Base-by-base conservation (phyloP, 2,113 vertebrate species). In the Polyodon spathula region DNA sequence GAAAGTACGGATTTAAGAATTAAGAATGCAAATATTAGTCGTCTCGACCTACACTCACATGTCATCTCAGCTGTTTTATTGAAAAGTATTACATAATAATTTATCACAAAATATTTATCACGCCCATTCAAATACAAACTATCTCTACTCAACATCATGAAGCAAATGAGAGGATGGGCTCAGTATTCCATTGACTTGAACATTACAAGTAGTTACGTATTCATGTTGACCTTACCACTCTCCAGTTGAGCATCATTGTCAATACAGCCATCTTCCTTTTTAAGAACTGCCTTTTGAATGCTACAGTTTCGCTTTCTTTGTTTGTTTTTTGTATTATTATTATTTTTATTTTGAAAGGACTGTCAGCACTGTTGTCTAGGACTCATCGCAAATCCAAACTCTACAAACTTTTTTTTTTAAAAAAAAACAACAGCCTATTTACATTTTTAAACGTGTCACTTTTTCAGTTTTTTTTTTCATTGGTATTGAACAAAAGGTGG, bases 301-400 rank as follows among this genome's bases (percentile, higher is more conserved):
- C 55, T 66, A 42, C 56, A 48, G 56, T 56, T 41, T 37, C 52
- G 5, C 41, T 39, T 15, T 58, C 50, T 64, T 15, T 60, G n/a
- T 48, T 60, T n/a, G 43, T 58, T 38, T 64, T 41, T 40, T 58
- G 3, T 27, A 27, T 27, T 27, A 27, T 27, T 27, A 27, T 27
- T 27, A 27, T 48, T 40, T 43, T 81, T 67, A 73, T 68, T 75
- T 69, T 73, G 61, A 66, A 79, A 73, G 70, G 82, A 77, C 82
- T 83, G 85, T 85, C 86, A 88, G 87, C 86, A 88, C 79, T 75
- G 81, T 87, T 86, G 84, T 83, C 84, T 62, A 58, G 70, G 56
- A 58, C 16, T n/a, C 10, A 54, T 54, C 2, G 53, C 53, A 17
- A 54, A 54, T 16, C 53, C 8, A 54, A 54, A 54, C 53, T 53